phyloP scores from a whole-genome alignment of 2,888 invertebrate species.

The Eretmocerus hayati region DNA sequence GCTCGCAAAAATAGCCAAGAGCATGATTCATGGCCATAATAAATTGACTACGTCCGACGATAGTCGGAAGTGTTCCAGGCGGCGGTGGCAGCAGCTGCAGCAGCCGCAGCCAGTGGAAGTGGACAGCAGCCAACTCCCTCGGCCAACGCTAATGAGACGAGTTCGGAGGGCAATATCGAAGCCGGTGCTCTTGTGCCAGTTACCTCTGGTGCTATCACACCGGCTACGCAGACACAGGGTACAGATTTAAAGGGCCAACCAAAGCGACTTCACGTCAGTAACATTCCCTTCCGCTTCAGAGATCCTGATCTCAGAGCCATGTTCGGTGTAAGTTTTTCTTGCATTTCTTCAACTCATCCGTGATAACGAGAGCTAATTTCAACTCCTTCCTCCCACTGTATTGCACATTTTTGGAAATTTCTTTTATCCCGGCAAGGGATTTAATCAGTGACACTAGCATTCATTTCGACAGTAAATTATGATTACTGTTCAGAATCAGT shows the following conservation, averaged over 20 bases:
- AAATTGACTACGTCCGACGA: no score
- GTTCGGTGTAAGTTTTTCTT: slow-evolving; percentile 83
- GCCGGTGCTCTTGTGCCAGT: slow-evolving; percentile 52
- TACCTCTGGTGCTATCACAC: slow-evolving; percentile 47
- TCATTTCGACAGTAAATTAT: no score
- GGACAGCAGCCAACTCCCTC: slow-evolving; percentile 36
- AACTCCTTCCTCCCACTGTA: not conserved
- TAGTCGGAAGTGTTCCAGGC: slow-evolving; percentile 56
- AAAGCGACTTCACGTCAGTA: slow-evolving; percentile 96
- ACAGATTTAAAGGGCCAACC: slow-evolving; percentile 66
- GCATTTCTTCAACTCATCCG: not conserved
- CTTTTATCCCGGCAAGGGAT: no score
- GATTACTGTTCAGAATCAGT: no score
- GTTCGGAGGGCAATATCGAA: slow-evolving; percentile 38
- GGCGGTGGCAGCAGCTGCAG: slow-evolving; percentile 49
- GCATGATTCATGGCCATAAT: no score
- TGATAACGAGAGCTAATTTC: not conserved
- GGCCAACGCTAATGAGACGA: slow-evolving; percentile 36
- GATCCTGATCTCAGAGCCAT: slow-evolving; percentile 97
- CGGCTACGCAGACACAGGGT: slow-evolving; percentile 51
- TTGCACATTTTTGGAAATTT: no score
- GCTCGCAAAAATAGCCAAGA: no score
- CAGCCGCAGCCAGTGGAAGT: slow-evolving; percentile 45
- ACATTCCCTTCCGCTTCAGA: slow-evolving; percentile 99
- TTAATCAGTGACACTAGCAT: no score